Conservation (phyloP, 2,888 invertebrate species). For the Heterodera filipjevi region DNA sequence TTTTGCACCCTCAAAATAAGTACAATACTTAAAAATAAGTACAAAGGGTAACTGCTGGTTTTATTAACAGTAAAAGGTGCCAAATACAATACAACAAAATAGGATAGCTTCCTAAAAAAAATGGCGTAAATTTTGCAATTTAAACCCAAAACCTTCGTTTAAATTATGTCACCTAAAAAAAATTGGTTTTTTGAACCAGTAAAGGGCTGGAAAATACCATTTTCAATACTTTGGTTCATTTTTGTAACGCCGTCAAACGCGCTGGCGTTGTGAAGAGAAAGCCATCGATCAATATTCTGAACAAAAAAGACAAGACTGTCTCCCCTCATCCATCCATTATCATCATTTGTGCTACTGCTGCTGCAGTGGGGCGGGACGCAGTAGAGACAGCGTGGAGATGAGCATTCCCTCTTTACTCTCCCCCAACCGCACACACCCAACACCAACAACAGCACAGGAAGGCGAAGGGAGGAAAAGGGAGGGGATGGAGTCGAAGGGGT, state of each 20-base stretch:
- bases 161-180: conserved; percentile 10
- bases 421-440: not conserved
- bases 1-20: too few species aligned
- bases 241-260: too few species aligned
- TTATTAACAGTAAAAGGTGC: conserved; percentile 16
- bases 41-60: too few species aligned
- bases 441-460: too few species aligned
- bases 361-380: not conserved
- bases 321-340: not conserved
- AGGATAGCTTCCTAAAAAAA: too few species aligned
- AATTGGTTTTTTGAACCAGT: too few species aligned
- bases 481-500: not conserved
- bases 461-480: not conserved
- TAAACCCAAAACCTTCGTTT: conserved; percentile 27
- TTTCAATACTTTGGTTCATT: too few species aligned
- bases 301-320: too few species aligned
- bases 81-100: not conserved
- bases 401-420: not conserved
- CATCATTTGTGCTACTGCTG: not conserved
- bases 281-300: too few species aligned
- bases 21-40: too few species aligned
- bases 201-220: too few species aligned
- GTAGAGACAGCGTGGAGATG: not conserved
- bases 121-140: conserved; percentile 12
- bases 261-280: too few species aligned